These are phyloP conservation scores for Ormyrus rosae DNA, from an alignment of 2,888 invertebrate species.

Conservation along the genomic window DNA sequence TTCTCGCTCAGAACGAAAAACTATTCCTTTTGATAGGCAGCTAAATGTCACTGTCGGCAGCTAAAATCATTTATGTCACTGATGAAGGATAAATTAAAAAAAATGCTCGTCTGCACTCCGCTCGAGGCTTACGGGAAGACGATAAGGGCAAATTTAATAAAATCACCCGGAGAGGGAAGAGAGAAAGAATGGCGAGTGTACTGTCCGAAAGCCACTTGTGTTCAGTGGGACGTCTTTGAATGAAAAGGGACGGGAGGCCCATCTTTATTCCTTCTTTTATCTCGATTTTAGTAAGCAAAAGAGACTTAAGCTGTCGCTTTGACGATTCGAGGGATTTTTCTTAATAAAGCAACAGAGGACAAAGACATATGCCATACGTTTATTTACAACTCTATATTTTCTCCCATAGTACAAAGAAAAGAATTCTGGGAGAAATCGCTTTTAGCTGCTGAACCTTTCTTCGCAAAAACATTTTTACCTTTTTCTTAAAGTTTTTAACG, in stretches of 20 bases:
- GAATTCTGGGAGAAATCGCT: too few species aligned
- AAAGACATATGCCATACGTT: too few species aligned
- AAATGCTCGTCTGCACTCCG: neutral
- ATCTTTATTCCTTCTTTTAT: constrained; percentile 41
- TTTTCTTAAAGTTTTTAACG: too few species aligned
- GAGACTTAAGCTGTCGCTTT: constrained; percentile 4
- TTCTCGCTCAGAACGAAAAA: too few species aligned
- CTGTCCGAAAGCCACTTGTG: constrained; percentile 55
- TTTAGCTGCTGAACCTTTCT: too few species aligned
- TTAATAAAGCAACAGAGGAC: neutral
- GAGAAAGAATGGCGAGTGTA: constrained; percentile 20
- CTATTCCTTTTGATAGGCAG: too few species aligned
- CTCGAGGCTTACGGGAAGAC: constrained; percentile 32
- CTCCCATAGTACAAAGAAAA: too few species aligned
- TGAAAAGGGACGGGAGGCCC: constrained; percentile 42
- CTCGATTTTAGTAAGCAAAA: constrained; percentile 17
- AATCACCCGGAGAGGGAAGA: constrained; percentile 59
- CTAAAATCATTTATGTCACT: neutral
- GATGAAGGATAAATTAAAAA: constrained; percentile 28
- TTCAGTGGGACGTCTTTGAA: constrained; percentile 52
- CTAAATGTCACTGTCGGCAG: too few species aligned
- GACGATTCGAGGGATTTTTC: neutral
- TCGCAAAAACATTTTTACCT: too few species aligned
- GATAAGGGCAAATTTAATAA: constrained; percentile 66
- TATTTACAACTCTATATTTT: too few species aligned